A percentile compares a stretch with the other conserved stretches of the same genome.
phyloP scores from a whole-genome alignment of 2,797 vertebrate species.

The Semaprochilodus insignis region DNA sequence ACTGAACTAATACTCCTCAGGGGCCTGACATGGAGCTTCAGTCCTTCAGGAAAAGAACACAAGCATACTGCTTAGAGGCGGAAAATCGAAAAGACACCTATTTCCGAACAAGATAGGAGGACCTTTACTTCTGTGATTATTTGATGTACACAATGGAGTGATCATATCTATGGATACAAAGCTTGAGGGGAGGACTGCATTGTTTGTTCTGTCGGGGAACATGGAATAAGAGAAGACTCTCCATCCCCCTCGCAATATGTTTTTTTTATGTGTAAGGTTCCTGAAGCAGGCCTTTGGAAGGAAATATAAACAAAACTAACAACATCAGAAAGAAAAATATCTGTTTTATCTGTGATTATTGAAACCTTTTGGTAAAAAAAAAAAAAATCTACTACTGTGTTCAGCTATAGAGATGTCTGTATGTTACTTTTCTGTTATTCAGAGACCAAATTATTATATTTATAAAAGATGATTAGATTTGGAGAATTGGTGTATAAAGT shows the following conservation, averaged over 20 bases:
- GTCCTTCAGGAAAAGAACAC: neutral
- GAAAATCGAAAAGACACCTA: neutral
- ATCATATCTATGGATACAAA: neutral
- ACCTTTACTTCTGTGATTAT: neutral
- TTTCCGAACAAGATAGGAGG: neutral
- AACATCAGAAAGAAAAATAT: neutral
- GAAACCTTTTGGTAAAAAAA: slow-evolving; percentile 23
- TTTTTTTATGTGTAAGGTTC: neutral
- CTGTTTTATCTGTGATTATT: neutral
- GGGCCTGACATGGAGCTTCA: slow-evolving; percentile 17
- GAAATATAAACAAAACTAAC: neutral
- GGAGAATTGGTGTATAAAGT: slow-evolving; percentile 39
- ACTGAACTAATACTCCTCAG: slow-evolving; percentile 36
- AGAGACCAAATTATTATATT: slow-evolving; percentile 56
- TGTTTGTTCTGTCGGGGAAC: neutral
- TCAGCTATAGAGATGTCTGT: neutral
- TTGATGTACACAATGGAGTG: neutral
- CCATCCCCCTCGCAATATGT: neutral
- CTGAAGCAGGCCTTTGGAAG: neutral
- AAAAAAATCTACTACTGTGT: neutral
- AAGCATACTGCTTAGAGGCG: neutral
- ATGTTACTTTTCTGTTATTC: slow-evolving; percentile 20
- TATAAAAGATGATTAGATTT: slow-evolving; percentile 33
- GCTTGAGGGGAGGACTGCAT: neutral
- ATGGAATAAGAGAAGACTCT: neutral